These are phyloP conservation scores for Huso huso DNA, from an alignment of 2,797 vertebrate species.

Conservation along the genomic window DNA sequence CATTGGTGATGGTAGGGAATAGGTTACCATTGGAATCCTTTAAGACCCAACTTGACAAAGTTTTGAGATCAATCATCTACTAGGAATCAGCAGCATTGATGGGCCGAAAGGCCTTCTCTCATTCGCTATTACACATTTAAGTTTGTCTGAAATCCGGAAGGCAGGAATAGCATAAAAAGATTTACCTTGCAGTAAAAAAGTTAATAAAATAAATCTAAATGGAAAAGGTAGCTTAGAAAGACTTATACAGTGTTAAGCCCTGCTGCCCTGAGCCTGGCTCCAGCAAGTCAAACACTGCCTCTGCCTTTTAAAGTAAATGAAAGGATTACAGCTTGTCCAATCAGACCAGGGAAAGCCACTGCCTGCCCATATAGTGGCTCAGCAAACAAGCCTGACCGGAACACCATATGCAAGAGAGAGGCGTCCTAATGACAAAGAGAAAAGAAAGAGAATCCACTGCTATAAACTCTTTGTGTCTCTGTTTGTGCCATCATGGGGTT, in stretches of 20 bases:
- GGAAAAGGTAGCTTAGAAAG: slow-evolving; percentile 27
- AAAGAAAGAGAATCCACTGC: neutral
- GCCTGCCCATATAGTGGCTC: slow-evolving; percentile 30
- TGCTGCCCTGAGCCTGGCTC: slow-evolving; percentile 36
- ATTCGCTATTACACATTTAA: neutral
- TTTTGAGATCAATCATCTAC: no score
- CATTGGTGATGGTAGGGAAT: no score
- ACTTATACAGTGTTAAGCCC: slow-evolving; percentile 27
- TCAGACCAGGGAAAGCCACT: slow-evolving; percentile 31
- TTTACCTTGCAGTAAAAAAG: neutral
- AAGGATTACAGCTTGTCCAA: slow-evolving; percentile 32
- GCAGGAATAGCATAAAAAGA: neutral
- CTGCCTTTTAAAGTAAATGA: slow-evolving; percentile 42
- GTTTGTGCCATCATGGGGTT: no score
- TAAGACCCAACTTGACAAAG: no score
- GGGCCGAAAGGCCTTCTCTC: no score
- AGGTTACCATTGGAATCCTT: no score
- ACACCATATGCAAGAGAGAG: slow-evolving; percentile 13
- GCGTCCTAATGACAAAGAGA: no score
- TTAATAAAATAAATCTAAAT: slow-evolving; percentile 29
- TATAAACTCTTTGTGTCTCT: neutral
- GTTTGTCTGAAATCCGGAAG: neutral
- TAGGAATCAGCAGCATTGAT: no score
- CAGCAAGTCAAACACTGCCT: slow-evolving; percentile 37
- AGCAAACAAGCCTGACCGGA: slow-evolving; percentile 14